phyloP scores from a whole-genome alignment of 2,113 vertebrate species.

The Tor tambroides region DNA sequence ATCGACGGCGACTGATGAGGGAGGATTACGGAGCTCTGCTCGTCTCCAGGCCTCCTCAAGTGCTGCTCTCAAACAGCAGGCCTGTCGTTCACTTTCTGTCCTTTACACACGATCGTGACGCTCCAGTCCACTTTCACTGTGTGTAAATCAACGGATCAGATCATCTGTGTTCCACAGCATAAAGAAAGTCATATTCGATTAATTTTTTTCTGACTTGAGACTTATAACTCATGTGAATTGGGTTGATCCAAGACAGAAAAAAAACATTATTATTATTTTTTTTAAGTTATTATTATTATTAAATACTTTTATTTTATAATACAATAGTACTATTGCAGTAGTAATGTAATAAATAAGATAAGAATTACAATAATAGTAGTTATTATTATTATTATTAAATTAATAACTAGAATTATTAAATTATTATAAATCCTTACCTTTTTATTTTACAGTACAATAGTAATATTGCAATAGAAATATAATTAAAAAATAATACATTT shows the following conservation, averaged over 20 bases:
- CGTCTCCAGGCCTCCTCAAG: slow-evolving; percentile 16
- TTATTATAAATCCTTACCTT: not conserved
- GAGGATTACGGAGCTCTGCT: slow-evolving; percentile 43
- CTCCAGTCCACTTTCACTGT: not conserved
- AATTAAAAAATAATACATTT: not conserved
- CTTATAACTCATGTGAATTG: not conserved
- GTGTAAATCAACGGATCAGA: not conserved
- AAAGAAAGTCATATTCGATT: not conserved
- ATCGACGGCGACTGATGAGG: slow-evolving; percentile 49
- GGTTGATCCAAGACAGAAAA: not conserved
- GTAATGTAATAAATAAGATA: not conserved
- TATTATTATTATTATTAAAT: too few species aligned
- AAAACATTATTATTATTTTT: not conserved
- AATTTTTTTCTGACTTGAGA: not conserved
- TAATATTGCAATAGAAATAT: not conserved
- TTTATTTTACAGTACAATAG: not conserved
- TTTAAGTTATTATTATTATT: not conserved
- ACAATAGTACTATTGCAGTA: not conserved
- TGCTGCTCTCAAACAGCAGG: not conserved
- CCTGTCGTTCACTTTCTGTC: not conserved
- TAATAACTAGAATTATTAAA: too few species aligned
- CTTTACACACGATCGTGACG: not conserved
- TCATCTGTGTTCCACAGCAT: not conserved
- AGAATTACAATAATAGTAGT: too few species aligned
- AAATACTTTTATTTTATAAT: not conserved